A percentile compares a stretch with the other conserved stretches of the same genome.
These are phyloP conservation scores for Rhagium mordax DNA, from an alignment of 2,888 invertebrate species.

Conservation along the genomic window DNA sequence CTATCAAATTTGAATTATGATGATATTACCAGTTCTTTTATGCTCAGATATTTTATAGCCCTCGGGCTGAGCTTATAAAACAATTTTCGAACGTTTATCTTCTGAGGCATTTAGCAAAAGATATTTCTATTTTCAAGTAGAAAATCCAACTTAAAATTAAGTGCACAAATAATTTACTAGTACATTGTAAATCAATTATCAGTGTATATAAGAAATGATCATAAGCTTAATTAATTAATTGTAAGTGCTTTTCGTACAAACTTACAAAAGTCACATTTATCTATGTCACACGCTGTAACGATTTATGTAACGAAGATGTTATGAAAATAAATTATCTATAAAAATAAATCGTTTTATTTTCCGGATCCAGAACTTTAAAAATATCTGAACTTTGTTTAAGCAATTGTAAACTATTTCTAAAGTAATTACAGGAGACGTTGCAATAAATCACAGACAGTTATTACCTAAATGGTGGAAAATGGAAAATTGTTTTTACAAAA, in stretches of 20 bases:
- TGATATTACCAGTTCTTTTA: too few relatives aligned
- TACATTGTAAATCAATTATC: constrained; percentile 33
- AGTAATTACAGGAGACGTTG: neutral
- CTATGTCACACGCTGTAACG: constrained; percentile 52
- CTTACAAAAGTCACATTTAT: constrained; percentile 47
- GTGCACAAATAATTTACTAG: neutral
- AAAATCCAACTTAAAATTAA: neutral
- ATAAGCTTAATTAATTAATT: constrained; percentile 39
- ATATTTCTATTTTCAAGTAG: neutral
- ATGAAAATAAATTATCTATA: constrained; percentile 52
- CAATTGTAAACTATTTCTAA: neutral
- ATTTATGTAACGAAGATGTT: constrained; percentile 54
- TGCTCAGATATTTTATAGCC: neutral
- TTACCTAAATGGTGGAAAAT: neutral
- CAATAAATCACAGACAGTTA: neutral
- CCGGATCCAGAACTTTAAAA: neutral
- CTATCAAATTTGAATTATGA: too few relatives aligned
- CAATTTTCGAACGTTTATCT: neutral
- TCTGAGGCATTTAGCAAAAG: neutral
- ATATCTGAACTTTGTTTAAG: neutral
- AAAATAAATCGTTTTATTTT: constrained; percentile 42
- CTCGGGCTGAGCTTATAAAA: neutral
- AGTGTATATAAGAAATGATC: constrained; percentile 39
- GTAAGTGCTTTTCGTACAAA: constrained; percentile 54
- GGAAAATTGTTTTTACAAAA: too few relatives aligned